Percentiles rank a stretch among this genome's conserved stretches.
These are phyloP conservation scores for Peromyscus attwateri DNA, from an alignment of 2,797 vertebrate species.

Conservation along the genomic window DNA sequence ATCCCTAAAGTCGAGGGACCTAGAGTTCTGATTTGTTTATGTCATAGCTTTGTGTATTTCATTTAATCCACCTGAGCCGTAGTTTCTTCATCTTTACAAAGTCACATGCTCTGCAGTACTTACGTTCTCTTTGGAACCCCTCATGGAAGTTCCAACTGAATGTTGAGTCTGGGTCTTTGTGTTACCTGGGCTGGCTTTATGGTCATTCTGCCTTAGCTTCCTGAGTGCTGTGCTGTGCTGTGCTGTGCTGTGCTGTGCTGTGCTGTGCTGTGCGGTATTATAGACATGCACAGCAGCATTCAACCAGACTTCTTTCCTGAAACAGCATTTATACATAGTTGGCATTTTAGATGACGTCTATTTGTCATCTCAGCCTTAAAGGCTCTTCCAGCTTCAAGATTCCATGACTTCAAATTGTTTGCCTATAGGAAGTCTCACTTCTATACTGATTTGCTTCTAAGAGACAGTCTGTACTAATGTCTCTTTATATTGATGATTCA, in stretches of 20 bases:
- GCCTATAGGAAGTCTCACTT: not conserved
- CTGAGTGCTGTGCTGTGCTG: not conserved
- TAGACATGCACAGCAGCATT: not conserved
- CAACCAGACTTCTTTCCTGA: constrained; percentile 3
- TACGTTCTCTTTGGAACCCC: not conserved
- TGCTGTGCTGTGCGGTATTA: not conserved
- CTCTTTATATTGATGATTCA: constrained; percentile 2
- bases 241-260: not conserved
- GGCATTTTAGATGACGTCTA: not conserved
- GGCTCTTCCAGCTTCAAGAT: not conserved
- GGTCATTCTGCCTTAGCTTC: not conserved
- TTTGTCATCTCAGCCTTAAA: not conserved
- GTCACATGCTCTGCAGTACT: not conserved
- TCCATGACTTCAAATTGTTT: constrained; percentile 60
- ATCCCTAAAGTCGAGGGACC: not conserved
- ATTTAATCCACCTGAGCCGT: not conserved
- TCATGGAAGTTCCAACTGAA: not conserved
- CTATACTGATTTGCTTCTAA: not conserved
- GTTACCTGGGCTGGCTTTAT: not conserved
- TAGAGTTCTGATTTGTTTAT: constrained; percentile 22
- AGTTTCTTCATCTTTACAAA: constrained; percentile 53
- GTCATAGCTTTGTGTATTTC: constrained; percentile 28
- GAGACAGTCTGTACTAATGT: not conserved
- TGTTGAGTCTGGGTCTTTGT: not conserved
- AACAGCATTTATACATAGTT: not conserved